These are phyloP conservation scores for Dexiosoma caninum DNA, from an alignment of 2,888 invertebrate genomes.

Conservation along the genomic window DNA sequence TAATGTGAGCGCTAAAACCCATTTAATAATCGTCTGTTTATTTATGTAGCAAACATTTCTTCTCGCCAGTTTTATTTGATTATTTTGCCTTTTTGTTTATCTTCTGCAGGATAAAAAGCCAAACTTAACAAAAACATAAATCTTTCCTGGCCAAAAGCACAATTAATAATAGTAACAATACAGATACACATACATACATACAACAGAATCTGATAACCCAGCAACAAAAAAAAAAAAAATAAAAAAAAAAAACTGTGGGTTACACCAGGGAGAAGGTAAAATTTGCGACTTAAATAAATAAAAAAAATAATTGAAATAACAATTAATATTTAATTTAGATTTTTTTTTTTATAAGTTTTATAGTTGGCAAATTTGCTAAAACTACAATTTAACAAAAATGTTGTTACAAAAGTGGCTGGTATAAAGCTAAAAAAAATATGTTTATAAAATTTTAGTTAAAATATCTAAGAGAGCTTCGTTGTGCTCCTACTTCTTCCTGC, in stretches of 20 bases:
- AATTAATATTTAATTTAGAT: too few relatives aligned
- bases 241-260: too few relatives aligned
- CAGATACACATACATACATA: slow-evolving; percentile 13
- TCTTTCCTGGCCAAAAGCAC: slow-evolving; percentile 60
- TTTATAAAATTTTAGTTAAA: neutral
- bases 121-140: slow-evolving; percentile 55
- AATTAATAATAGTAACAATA: slow-evolving; percentile 55
- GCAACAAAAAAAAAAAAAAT: too few relatives aligned
- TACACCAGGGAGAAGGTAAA: too few relatives aligned
- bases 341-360: too few relatives aligned
- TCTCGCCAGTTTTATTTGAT: slow-evolving; percentile 27
- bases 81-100: slow-evolving; percentile 16
- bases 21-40: slow-evolving; percentile 54
- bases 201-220: slow-evolving; percentile 15
- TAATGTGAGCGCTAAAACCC: neutral
- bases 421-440: too few relatives aligned
- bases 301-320: too few relatives aligned
- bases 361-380: neutral
- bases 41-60: slow-evolving; percentile 36
- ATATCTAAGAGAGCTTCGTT: neutral
- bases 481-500: neutral
- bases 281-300: too few relatives aligned
- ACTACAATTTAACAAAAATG: neutral
- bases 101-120: neutral
- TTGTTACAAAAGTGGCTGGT: too few relatives aligned